Percentiles rank a stretch among this genome's conserved stretches.
These are phyloP conservation scores for Xiphophorus maculatus DNA, from an alignment of 2,113 vertebrate genomes.

Conservation along the genomic window DNA sequence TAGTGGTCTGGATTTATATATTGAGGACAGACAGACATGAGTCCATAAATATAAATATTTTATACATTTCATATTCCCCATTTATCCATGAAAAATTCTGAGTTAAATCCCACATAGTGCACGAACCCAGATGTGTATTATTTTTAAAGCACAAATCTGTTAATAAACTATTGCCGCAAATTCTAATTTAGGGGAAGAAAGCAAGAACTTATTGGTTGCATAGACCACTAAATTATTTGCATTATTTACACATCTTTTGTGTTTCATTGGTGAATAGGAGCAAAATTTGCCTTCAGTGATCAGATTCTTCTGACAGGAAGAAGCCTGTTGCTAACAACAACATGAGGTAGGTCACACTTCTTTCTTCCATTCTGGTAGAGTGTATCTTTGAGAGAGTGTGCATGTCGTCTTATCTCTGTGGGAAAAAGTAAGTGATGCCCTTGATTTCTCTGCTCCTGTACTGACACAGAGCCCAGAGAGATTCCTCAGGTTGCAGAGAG, in stretches of 20 bases:
- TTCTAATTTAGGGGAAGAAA: too few species aligned
- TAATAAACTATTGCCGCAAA: too few species aligned
- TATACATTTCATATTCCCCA: neutral
- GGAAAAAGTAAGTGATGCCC: slow-evolving; percentile 27
- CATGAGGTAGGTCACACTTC: neutral
- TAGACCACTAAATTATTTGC: too few species aligned
- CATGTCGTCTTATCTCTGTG: slow-evolving; percentile 34
- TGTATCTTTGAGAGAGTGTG: neutral
- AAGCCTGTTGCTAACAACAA: neutral
- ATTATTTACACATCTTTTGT: neutral
- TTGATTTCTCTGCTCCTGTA: slow-evolving; percentile 15
- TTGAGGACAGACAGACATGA: too few species aligned
- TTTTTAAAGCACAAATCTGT: too few species aligned
- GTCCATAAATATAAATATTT: neutral
- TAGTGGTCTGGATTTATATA: too few species aligned
- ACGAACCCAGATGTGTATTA: too few species aligned
- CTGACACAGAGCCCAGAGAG: slow-evolving; percentile 17
- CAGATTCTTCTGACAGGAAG: neutral
- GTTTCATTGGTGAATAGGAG: neutral
- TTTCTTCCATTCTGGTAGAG: neutral
- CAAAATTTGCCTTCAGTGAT: neutral
- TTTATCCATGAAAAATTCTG: neutral
- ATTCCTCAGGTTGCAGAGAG: slow-evolving; percentile 35
- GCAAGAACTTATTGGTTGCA: too few species aligned
- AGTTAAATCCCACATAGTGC: too few species aligned